Conservation (phyloP, 2,888 invertebrate species). For the Morpho deidamia region DNA sequence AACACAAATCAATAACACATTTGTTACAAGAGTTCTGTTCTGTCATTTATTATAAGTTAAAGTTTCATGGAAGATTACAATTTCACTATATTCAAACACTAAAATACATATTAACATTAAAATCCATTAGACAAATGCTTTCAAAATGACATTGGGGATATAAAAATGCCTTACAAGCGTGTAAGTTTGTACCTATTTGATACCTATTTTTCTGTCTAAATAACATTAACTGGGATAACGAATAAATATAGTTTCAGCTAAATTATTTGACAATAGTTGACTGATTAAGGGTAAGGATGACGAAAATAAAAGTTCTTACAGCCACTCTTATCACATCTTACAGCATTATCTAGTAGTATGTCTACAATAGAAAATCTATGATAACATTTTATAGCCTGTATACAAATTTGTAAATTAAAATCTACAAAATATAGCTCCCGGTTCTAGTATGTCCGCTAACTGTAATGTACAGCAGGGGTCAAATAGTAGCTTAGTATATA, state of each 20-base stretch:
- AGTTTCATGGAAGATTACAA: slow-evolving; percentile 42
- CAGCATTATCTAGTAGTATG: slow-evolving; percentile 63
- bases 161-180: slow-evolving; percentile 48
- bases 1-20: too few species aligned
- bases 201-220: slow-evolving; percentile 43
- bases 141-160: slow-evolving; percentile 45
- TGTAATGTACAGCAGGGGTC: slow-evolving; percentile 54
- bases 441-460: slow-evolving; percentile 42
- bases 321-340: slow-evolving; percentile 77
- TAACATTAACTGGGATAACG: slow-evolving; percentile 34
- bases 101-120: slow-evolving; percentile 47
- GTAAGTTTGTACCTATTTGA: slow-evolving; percentile 61
- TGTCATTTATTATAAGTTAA: slow-evolving; percentile 11
- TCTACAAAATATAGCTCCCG: slow-evolving; percentile 57
- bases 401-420: slow-evolving; percentile 62
- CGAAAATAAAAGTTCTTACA: slow-evolving; percentile 61
- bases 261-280: slow-evolving; percentile 32
- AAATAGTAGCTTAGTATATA: slow-evolving; percentile 35
- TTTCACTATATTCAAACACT: slow-evolving; percentile 37
- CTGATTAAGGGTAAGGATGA: slow-evolving; percentile 22
- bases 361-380: slow-evolving; percentile 76
- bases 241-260: slow-evolving; percentile 3
- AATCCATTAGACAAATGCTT: slow-evolving; percentile 55
- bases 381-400: slow-evolving; percentile 64
- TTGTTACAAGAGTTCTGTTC: slow-evolving; percentile 11